phyloP scores from a whole-genome alignment of 1,140 invertebrate genomes.

The Heterodera schachtii region DNA sequence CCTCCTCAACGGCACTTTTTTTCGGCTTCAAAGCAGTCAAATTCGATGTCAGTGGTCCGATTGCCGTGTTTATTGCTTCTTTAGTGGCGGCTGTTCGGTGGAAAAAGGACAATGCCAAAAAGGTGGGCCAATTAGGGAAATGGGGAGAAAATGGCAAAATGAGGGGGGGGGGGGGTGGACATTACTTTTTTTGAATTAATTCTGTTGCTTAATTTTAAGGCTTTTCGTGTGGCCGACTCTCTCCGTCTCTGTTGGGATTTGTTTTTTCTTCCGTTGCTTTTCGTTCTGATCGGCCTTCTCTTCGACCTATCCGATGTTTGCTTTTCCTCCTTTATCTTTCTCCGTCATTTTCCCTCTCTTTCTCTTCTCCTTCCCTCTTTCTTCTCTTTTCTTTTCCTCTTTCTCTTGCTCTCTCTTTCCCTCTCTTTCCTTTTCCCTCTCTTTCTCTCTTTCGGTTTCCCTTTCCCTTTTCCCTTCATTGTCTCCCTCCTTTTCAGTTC shows the following conservation, averaged over 20 bases:
- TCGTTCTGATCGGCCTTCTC: constrained; percentile 51
- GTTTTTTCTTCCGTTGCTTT: constrained; percentile 52
- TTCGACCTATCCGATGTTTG: constrained; percentile 39
- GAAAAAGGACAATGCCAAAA: constrained; percentile 76
- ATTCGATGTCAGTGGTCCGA: constrained; percentile 37
- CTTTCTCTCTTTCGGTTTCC: not conserved
- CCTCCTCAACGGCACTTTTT: constrained; percentile 34
- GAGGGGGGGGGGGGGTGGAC: constrained; percentile 65
- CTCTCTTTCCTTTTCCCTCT: not conserved
- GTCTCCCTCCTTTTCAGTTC: constrained; percentile 22
- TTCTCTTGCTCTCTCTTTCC: constrained; percentile 48
- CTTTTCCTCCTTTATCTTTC: constrained; percentile 3
- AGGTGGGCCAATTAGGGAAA: no score
- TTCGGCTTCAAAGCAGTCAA: constrained; percentile 36
- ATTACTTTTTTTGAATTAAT: not conserved
- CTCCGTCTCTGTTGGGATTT: constrained; percentile 48
- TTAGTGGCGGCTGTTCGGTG: constrained; percentile 74
- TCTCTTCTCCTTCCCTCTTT: not conserved
- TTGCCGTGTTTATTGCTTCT: constrained; percentile 73
- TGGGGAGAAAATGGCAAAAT: no score
- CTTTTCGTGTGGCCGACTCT: constrained; percentile 43
- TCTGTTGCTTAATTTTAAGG: constrained; percentile 29
- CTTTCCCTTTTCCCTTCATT: constrained; percentile 10
- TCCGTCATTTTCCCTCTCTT: not conserved
- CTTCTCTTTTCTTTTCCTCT: constrained; percentile 47